Conservation (phyloP, 2,888 invertebrate genomes). For the Caenorhabditis afra region DNA sequence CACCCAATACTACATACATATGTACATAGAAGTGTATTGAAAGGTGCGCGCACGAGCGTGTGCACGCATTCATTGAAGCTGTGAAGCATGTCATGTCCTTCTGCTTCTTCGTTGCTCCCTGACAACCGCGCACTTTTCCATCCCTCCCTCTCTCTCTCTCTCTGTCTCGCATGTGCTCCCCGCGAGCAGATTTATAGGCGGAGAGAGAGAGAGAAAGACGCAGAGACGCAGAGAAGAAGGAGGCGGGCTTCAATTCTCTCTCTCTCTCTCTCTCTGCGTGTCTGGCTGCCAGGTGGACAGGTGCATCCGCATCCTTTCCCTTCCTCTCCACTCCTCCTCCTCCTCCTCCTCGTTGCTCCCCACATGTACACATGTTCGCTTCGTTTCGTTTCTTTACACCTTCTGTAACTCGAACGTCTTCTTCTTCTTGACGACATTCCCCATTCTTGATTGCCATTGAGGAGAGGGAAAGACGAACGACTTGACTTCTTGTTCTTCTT, state of each 20-base stretch:
- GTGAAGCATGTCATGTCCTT: too few relatives aligned
- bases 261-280: not conserved
- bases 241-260: conserved; percentile 3
- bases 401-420: not conserved
- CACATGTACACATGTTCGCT: too few relatives aligned
- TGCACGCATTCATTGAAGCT: too few relatives aligned
- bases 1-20: too few relatives aligned
- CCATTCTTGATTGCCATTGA: too few relatives aligned
- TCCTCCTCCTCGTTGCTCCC: conserved; percentile 11
- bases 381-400: not conserved
- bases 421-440: not conserved
- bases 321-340: too few relatives aligned
- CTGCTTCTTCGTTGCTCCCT: too few relatives aligned
- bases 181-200: too few relatives aligned
- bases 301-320: conserved; percentile 34
- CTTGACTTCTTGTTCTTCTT: conserved; percentile 1
- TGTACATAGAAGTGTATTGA: too few relatives aligned
- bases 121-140: too few relatives aligned
- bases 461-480: not conserved
- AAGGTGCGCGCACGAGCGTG: too few relatives aligned
- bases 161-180: not conserved
- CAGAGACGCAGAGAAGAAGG: not conserved
- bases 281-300: conserved; percentile 32
- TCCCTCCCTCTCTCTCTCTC: conserved; percentile 13
- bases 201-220: too few relatives aligned